Evolutionary conservation across 2,113 vertebrate genomes (phyloP), one percentile per base, ranked within the genome.

Genomic region (Scytalopus superciliaris): DNA sequence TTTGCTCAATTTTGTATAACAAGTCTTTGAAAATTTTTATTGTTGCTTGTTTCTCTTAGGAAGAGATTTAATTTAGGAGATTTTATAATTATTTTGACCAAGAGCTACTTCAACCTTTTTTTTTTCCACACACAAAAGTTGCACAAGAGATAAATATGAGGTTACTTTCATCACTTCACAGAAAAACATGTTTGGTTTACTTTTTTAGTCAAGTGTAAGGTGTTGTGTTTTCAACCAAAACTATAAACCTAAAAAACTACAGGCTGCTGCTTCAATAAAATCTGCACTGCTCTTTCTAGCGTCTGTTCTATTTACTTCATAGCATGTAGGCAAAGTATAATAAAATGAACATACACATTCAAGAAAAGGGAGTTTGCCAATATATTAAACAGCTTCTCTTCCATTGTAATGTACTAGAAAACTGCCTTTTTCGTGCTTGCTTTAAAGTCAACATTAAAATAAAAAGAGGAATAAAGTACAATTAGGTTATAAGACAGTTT

Each of bases 331-430:
- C 13, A 62, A 86, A 67, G 2, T 57, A 57, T 63, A 81, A 66
- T 44, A n/a, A 80, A 89, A 77, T 66, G 16, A 70, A 31, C 3
- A 53, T 14, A 7, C 4, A 30, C 15, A 19, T 86, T 53, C 7
- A 49, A 63, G 62, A 87, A 66, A 47, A 8, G 0, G 1, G 0
- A 0, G 9, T 31, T 47, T 60, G 23, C 17, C 14, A 69, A 22
- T 19, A 62, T 49, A 55, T 60, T 47, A 15, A 91, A 86, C n/a
- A 77, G 4, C 12, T 78, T 63, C 17, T 81, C 5, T 67, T 87
- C 23, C 18, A 10, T 24, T 50, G 6, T 37, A 63, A 17, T 77
- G 14, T 45, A 59, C 4, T 42, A 35, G 30, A 62, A 82, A 84
- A 39, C 2, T 62, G 12, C 3, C 6, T 78, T 89, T 89, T 45